phyloP scores from a whole-genome alignment of 1,140 invertebrate species.

The Archegozetes longisetosus region DNA sequence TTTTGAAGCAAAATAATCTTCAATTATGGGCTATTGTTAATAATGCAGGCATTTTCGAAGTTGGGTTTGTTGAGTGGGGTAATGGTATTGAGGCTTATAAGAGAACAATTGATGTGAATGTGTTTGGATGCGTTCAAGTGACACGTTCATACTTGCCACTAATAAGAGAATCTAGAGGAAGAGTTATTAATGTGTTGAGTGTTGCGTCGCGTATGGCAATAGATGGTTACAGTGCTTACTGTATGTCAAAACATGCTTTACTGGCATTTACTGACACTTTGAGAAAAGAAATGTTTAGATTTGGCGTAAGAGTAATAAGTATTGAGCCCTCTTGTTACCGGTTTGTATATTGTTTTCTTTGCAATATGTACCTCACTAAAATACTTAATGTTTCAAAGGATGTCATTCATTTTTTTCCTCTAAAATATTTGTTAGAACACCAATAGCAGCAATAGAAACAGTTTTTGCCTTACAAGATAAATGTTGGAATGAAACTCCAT shows the following conservation, averaged over 20 bases:
- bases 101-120: conserved; percentile 27
- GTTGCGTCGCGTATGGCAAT: conserved; percentile 13
- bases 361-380: too few species aligned
- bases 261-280: conserved; percentile 17
- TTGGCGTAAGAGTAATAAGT: conserved; percentile 13
- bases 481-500: neutral
- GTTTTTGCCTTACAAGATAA: neutral
- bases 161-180: conserved; percentile 27
- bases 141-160: conserved; percentile 28
- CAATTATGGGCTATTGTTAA: conserved; percentile 28
- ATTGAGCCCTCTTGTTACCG: conserved; percentile 14
- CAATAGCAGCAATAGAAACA: conserved; percentile 22
- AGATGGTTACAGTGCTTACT: conserved; percentile 9
- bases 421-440: conserved; percentile 20
- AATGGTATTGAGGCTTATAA: conserved; percentile 15
- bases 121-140: conserved; percentile 29
- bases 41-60: conserved; percentile 31
- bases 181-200: conserved; percentile 30
- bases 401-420: too few species aligned
- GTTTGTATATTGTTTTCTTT: too few species aligned
- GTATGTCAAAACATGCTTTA: conserved; percentile 16
- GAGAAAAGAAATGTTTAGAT: conserved; percentile 13
- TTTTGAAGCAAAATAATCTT: conserved; percentile 4
- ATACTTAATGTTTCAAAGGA: neutral
- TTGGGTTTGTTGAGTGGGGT: conserved; percentile 27